Evolutionary conservation across 2,797 vertebrate genomes (phyloP), one percentile per base, ranked within the genome.

Genomic region (Tenualosa thibaudeaui): DNA sequence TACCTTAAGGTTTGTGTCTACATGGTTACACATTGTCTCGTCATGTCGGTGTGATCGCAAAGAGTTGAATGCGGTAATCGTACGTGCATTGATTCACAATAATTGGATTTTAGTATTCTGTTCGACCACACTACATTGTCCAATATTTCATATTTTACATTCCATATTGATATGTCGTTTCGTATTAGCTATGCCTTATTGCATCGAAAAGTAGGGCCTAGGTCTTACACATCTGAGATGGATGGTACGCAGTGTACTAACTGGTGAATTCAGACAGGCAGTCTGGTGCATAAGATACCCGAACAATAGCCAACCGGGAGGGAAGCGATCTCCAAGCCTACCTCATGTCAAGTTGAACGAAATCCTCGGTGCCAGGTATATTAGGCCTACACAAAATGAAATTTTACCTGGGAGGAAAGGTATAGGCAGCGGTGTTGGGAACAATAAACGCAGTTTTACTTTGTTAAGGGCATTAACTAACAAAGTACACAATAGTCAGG

Each of bases 221-320:
- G 10, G 6, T 22, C 71, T 46, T 31, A 31, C 31, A 31, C 31
- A 31, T 31, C 3, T 49, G 71, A 46, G 17, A 56, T 6, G 50
- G 50, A 51, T 78, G 37, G 71, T 78, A 78, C 71, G 43, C 19
- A 22, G 40, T 78, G 71, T 78, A 78, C 71, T 78, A 43, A 19
- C 71, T 3, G 71, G 71, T 1, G 15, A 40, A 78, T 78, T 46
- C 37, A 78, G 71, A 46, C 37, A 43, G 71, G 5, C 37, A 46
- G 71, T 71, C 17, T 78, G 71, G 71, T 46, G 68, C 71, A 78
- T 46, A 40, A 40, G 68, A 46, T 17, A 46, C 71, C 9, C 40
- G 2, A 43, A 78, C 71, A 78, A 43, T 78, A 78, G 71, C 37
- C 40, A 22, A 62, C 22, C 68, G 12, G 9, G 3, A 24, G 31